Conservation (phyloP, 2,113 vertebrate species). For the Thymallus thymallus region DNA sequence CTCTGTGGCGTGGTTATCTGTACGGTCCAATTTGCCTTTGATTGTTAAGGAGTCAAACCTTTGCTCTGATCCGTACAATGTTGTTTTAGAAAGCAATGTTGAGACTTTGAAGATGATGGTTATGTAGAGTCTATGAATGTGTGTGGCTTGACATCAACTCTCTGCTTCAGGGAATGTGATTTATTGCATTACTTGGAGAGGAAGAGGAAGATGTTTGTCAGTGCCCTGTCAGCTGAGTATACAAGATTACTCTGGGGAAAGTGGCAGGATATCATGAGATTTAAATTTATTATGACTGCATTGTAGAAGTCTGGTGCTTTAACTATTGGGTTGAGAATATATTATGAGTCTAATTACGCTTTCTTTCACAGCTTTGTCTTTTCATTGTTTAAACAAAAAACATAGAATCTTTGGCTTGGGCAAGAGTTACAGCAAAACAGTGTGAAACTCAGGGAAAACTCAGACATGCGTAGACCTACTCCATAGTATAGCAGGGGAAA, state of each 20-base stretch:
- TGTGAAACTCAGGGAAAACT: too few relatives aligned
- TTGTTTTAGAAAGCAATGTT: conserved; percentile 23
- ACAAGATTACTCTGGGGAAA: conserved; percentile 28
- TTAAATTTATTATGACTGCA: conserved; percentile 37
- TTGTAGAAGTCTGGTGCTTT: conserved; percentile 1
- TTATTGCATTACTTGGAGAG: conserved; percentile 50
- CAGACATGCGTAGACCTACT: too few relatives aligned
- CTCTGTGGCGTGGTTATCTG: background rate
- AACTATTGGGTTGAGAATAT: background rate
- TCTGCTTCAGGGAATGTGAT: conserved; percentile 46
- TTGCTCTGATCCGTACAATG: conserved; percentile 16
- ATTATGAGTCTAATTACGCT: background rate
- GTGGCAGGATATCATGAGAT: conserved; percentile 31
- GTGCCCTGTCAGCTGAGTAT: conserved; percentile 42
- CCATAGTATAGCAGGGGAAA: too few relatives aligned
- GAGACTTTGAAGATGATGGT: conserved; percentile 49
- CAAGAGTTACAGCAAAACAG: too few relatives aligned
- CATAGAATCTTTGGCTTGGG: too few relatives aligned
- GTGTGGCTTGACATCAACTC: conserved; percentile 61
- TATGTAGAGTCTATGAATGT: conserved; percentile 52
- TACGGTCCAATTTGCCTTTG: conserved; percentile 12
- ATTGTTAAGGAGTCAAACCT: background rate
- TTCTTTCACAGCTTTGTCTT: background rate
- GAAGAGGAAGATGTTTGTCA: conserved; percentile 24
- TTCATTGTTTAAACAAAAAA: background rate